Conservation (phyloP, 2,888 invertebrate species). For the Harmothoe impar region DNA sequence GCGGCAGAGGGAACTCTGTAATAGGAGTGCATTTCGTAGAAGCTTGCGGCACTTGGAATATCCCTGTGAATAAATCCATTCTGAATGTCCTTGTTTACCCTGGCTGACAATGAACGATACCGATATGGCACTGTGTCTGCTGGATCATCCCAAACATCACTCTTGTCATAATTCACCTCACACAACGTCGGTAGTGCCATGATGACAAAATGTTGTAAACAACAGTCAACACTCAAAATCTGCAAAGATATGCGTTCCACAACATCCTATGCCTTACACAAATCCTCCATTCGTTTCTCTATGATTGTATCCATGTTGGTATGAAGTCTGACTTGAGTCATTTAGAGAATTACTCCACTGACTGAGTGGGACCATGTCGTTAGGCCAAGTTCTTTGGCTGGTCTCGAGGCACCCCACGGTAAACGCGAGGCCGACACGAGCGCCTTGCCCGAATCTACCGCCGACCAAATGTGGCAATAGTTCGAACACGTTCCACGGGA, state of each 20-base stretch:
- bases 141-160: slow-evolving; percentile 30
- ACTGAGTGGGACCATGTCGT: background rate
- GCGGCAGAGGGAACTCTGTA: background rate
- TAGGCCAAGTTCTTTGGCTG: slow-evolving; percentile 19
- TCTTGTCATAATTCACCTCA: slow-evolving; percentile 51
- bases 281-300: background rate
- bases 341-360: background rate
- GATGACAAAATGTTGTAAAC: background rate
- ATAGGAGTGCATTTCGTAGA: slow-evolving; percentile 24
- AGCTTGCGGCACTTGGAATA: slow-evolving; percentile 43
- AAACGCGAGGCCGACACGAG: background rate
- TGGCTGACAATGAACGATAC: slow-evolving; percentile 43
- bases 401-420: slow-evolving; percentile 17
- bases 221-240: background rate
- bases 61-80: slow-evolving; percentile 41
- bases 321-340: background rate
- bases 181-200: slow-evolving; percentile 14
- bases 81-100: background rate
- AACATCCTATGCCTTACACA: background rate
- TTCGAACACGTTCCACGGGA: too few species aligned
- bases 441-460: background rate
- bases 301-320: background rate
- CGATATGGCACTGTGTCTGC: slow-evolving; percentile 38
- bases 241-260: background rate
- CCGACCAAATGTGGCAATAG: background rate